Percentiles rank a stretch among this genome's conserved stretches.
phyloP scores from a whole-genome alignment of 1,140 invertebrate species.

The Hermetia illucens region DNA sequence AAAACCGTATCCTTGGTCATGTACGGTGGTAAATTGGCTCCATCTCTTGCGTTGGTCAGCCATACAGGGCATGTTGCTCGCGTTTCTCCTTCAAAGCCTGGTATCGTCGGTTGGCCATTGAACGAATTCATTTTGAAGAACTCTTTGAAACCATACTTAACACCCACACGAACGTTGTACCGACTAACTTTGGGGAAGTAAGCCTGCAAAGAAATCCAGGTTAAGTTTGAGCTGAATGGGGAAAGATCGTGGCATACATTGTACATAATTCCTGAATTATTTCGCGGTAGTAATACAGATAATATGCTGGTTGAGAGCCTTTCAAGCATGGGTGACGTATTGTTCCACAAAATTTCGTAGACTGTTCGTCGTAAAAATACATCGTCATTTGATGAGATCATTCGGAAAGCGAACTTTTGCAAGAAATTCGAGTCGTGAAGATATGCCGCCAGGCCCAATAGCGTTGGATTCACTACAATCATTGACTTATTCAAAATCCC shows the following conservation, averaged over 20 bases:
- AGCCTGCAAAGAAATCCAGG: no score
- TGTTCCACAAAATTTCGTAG: conserved; percentile 2
- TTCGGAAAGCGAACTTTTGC: neutral
- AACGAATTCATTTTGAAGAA: neutral
- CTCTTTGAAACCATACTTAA: neutral
- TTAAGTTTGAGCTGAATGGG: no score
- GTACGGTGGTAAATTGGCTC: no score
- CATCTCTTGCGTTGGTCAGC: no score
- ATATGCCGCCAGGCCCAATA: conserved; percentile 20
- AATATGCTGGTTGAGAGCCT: neutral
- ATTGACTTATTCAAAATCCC: conserved; percentile 37
- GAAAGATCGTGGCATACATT: no score
- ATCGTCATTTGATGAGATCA: neutral
- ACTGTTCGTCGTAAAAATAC: neutral
- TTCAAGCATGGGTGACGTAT: conserved; percentile 1
- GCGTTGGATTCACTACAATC: conserved; percentile 38
- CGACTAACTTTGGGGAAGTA: no score
- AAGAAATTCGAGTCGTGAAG: neutral
- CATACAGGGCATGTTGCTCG: neutral
- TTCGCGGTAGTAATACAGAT: neutral
- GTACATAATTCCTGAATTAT: no score
- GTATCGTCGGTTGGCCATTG: conserved; percentile 24
- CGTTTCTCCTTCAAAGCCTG: conserved; percentile 22
- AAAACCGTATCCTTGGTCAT: no score
- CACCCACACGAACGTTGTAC: neutral